Conservation (phyloP, 2,113 vertebrate genomes). For the Oryzias woworae region DNA sequence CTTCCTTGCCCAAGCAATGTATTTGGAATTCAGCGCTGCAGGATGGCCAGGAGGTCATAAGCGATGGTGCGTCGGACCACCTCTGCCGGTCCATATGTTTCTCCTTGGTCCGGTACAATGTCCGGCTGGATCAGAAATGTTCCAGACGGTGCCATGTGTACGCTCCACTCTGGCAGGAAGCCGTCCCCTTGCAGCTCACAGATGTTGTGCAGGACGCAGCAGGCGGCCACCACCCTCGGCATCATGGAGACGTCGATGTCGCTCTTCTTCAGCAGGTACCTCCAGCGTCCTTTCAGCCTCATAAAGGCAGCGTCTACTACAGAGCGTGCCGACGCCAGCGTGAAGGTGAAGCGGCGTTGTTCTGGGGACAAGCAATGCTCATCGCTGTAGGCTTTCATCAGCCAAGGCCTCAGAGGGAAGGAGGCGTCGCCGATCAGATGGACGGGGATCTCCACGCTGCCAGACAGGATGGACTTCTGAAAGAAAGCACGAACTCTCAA, state of each 20-base stretch:
- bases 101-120: background rate
- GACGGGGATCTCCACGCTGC: conserved; percentile 41
- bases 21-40: conserved; percentile 19
- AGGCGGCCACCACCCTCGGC: conserved; percentile 21
- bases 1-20: too few relatives aligned
- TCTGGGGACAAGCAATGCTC: conserved; percentile 13
- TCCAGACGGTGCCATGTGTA: fast-evolving
- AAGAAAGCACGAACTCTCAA: background rate
- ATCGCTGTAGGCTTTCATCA: conserved; percentile 41
- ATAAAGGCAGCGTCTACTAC: conserved; percentile 32
- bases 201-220: conserved; percentile 51
- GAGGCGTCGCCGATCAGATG: conserved; percentile 41
- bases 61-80: conserved; percentile 38
- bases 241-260: conserved; percentile 33
- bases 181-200: conserved; percentile 16
- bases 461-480: conserved; percentile 30
- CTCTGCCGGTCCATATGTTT: conserved; percentile 22
- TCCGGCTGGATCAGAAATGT: conserved; percentile 15
- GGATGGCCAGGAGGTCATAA: conserved; percentile 22
- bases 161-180: conserved; percentile 41
- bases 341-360: conserved; percentile 38
- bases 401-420: conserved; percentile 52
- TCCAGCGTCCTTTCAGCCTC: conserved; percentile 38
- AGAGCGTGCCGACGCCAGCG: conserved; percentile 12
- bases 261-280: conserved; percentile 46